These are phyloP conservation scores for Burhinus oedicnemus DNA, from an alignment of 2,113 vertebrate genomes.

Conservation along the genomic window DNA sequence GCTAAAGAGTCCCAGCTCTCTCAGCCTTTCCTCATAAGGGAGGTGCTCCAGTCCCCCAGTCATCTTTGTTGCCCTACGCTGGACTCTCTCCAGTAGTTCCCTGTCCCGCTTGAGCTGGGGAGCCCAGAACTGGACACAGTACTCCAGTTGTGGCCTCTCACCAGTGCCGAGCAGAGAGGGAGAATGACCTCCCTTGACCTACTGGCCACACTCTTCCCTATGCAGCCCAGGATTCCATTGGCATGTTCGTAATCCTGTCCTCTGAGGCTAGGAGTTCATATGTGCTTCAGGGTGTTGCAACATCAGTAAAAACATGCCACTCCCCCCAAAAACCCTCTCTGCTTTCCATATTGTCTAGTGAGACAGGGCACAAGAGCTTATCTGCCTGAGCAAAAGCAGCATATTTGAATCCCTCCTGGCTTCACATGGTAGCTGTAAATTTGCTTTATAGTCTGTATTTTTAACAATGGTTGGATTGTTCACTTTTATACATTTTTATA, in stretches of 20 bases:
- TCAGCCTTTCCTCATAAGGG: no score
- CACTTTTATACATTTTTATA: neutral
- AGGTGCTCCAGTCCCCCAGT: no score
- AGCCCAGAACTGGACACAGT: no score
- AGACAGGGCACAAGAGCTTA: neutral
- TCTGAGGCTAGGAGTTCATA: neutral
- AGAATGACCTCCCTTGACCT: no score
- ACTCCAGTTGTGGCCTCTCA: no score
- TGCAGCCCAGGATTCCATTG: no score
- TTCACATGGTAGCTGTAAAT: neutral
- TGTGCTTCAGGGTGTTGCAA: neutral
- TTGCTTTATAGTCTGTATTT: neutral
- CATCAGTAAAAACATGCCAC: neutral
- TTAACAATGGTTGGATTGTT: neutral
- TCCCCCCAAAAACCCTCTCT: accelerated
- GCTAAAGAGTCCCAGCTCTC: no score
- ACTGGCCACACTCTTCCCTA: no score
- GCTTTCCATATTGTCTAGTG: neutral
- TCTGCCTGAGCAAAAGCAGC: neutral
- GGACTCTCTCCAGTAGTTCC: no score
- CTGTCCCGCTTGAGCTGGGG: no score
- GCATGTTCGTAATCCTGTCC: neutral
- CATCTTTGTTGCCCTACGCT: no score
- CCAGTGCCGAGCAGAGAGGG: no score
- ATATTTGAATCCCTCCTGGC: neutral